A percentile compares a stretch with the other conserved stretches of the same genome.
Evolutionary conservation across 2,797 vertebrate species (phyloP).

Genomic region (Acanthis flammea): DNA sequence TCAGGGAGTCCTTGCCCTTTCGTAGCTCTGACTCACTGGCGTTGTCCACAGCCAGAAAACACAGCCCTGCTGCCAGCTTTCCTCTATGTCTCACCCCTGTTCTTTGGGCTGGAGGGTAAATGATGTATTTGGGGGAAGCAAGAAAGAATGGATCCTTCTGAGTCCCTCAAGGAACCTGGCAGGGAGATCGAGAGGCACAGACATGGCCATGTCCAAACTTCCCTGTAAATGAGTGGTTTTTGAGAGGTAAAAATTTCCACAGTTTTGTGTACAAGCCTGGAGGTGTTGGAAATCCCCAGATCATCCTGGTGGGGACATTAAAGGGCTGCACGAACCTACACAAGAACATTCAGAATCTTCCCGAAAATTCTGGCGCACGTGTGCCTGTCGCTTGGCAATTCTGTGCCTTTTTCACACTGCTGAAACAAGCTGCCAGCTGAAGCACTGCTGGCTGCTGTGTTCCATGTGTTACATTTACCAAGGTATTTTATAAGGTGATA

Average conservation of each 20-base stretch:
- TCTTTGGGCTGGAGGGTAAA: not conserved
- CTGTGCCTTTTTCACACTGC: not conserved
- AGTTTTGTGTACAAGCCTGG: not conserved
- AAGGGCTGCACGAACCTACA: not conserved
- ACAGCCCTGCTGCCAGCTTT: constrained; percentile 7
- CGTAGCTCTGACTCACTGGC: not conserved
- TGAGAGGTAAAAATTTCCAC: constrained; percentile 29
- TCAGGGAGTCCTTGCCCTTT: not conserved
- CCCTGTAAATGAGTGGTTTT: not conserved
- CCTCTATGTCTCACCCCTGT: not conserved
- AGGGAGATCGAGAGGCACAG: not conserved
- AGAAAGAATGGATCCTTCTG: constrained; percentile 13
- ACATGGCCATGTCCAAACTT: not conserved
- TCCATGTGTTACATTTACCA: not conserved
- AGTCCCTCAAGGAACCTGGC: constrained; percentile 12
- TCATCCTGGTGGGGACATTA: not conserved
- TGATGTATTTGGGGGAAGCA: not conserved
- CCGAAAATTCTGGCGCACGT: not conserved
- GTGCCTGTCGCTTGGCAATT: not conserved
- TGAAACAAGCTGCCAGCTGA: not conserved
- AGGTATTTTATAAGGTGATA: not conserved
- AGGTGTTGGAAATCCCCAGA: constrained; percentile 1
- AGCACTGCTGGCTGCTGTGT: not conserved
- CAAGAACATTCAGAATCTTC: not conserved
- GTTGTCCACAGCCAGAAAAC: not conserved